Base-by-base conservation (phyloP, 2,113 vertebrate genomes). In the Rhodinocichla rosea region DNA sequence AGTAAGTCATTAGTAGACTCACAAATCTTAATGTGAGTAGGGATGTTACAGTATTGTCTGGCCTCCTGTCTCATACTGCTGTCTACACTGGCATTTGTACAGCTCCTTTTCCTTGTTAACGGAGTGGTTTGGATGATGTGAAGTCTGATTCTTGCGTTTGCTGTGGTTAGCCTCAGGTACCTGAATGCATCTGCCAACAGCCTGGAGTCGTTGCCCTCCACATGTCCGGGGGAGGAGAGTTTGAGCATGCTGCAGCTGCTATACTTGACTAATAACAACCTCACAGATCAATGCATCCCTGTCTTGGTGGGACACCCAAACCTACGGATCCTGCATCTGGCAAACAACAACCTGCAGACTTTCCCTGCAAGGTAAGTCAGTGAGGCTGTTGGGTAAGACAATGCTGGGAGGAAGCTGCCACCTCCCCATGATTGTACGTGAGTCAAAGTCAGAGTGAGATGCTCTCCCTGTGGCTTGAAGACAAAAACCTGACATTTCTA, bases 131-230 rank as follows among this genome's bases (percentile, higher is more conserved):
- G 65, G 35, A 30, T 78, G 49, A 76, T 26, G 44, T 20, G 20
- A 86, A 81, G 40, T 88, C 79, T 93, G 71, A 67, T 77, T 92
- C 87, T 79, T 94, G 63, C 27, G 20, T 24, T 92, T 91, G 30
- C 55, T 81, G 10, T 92, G 91, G 26, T 97, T 96, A 99, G 99
- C 97, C 98, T 99, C 93, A 99, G 99, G 98, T 99, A 98, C 97
- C 97, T 99, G 97, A 99, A 99, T 52, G 98, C 98, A 62, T 99
- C 99, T 50, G 99, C 99, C 96, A 99, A 99, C 83, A 97, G 94
- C 76, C 97, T 99, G 98, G 99, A 99, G 97, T 98, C 97, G 73
- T 97, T 99, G 93, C 99, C 99, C 27, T 96, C 98, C 4, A 97
- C 98, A 11, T 98, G 98, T 86, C 94, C 97, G 35, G 98, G 98